These are phyloP conservation scores for Stigmatopora argus DNA, from an alignment of 2,113 vertebrate genomes.

Conservation along the genomic window DNA sequence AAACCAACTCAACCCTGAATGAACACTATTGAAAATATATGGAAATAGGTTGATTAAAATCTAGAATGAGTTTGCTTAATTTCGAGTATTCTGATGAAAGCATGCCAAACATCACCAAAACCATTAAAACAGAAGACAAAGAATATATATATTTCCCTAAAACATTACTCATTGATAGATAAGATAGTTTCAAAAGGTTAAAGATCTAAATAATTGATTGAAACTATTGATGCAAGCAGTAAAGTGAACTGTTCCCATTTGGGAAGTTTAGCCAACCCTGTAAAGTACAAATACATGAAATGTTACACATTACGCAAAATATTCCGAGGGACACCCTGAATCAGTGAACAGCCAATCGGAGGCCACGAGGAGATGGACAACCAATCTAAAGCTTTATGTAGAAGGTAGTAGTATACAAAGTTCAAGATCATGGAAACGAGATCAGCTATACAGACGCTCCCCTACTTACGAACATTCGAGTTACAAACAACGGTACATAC, in stretches of 20 bases:
- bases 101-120: not conserved
- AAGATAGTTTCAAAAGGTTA: not conserved
- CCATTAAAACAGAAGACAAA: not conserved
- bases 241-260: slow-evolving; percentile 17
- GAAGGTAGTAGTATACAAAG: no score
- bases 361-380: no score
- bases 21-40: no score
- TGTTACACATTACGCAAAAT: not conserved
- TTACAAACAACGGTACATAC: no score
- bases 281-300: slow-evolving; percentile 17
- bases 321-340: not conserved
- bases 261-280: slow-evolving; percentile 10
- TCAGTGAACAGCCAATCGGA: no score
- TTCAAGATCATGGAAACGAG: no score
- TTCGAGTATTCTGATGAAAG: not conserved
- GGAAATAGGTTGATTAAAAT: no score
- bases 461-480: no score
- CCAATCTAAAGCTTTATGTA: no score
- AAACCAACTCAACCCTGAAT: no score
- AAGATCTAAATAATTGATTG: slow-evolving; percentile 15
- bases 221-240: slow-evolving; percentile 11
- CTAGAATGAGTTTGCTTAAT: not conserved
- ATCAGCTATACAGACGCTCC: no score
- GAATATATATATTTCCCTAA: not conserved
- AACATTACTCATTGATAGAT: not conserved